Evolutionary conservation across 2,888 invertebrate genomes (phyloP).

Genomic region (Coenonympha arcania): DNA sequence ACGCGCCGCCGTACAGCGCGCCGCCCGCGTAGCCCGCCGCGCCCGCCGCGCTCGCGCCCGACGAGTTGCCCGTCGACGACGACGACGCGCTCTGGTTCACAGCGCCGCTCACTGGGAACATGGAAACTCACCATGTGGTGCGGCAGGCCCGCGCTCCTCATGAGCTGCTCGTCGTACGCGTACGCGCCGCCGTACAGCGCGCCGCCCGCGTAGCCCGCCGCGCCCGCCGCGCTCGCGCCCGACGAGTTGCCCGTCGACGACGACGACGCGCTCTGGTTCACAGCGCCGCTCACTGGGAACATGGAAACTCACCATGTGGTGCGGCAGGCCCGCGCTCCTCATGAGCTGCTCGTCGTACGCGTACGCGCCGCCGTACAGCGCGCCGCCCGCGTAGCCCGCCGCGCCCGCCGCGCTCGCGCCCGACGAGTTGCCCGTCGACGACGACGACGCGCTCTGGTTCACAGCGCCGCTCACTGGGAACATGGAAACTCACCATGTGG

Average conservation of each 20-base stretch:
- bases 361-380: constrained; percentile 78
- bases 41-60: too few relatives aligned
- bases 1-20: too few relatives aligned
- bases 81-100: too few relatives aligned
- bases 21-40: too few relatives aligned
- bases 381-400: constrained; percentile 60
- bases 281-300: constrained; percentile 32
- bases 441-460: constrained; percentile 47
- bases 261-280: constrained; percentile 48
- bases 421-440: constrained; percentile 45
- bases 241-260: constrained; percentile 45
- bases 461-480: constrained; percentile 33
- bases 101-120: too few relatives aligned
- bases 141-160: constrained; percentile 86
- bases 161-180: constrained; percentile 86
- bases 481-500: constrained; percentile 84
- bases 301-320: constrained; percentile 82
- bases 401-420: constrained; percentile 34
- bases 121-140: too few relatives aligned
- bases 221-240: constrained; percentile 34
- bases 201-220: constrained; percentile 56
- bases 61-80: too few relatives aligned
- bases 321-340: constrained; percentile 86
- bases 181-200: constrained; percentile 79
- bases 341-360: constrained; percentile 88